These are phyloP conservation scores for Prunella fulvescens DNA, from an alignment of 2,113 vertebrate genomes.

Conservation along the genomic window DNA sequence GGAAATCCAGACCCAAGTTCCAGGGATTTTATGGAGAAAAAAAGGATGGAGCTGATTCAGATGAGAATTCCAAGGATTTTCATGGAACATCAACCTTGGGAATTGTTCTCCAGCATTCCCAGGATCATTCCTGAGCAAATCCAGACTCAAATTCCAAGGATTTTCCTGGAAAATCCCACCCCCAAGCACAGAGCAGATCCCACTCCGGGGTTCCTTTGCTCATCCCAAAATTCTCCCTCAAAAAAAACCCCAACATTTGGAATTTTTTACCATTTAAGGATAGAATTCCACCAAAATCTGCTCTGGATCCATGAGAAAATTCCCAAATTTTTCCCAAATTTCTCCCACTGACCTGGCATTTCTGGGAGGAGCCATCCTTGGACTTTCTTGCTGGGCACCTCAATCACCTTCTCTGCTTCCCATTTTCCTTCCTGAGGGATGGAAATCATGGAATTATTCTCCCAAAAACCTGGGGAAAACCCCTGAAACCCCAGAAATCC, in stretches of 20 bases:
- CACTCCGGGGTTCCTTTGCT: not conserved
- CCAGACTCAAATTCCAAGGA: not conserved
- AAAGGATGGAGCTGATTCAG: no score
- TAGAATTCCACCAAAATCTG: not conserved
- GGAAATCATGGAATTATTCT: not conserved
- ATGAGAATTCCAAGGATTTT: no score
- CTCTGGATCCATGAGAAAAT: not conserved
- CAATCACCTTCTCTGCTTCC: not conserved
- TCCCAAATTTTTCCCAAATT: not conserved
- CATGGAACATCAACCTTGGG: no score
- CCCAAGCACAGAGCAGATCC: not conserved
- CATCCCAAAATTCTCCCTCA: not conserved
- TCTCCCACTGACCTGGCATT: not conserved
- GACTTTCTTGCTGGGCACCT: not conserved
- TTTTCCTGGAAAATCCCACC: not conserved
- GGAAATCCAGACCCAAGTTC: not conserved
- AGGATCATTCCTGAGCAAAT: no score
- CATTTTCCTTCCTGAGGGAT: not conserved
- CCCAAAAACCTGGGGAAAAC: not conserved
- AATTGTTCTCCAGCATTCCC: no score
- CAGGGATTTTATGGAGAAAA: not conserved
- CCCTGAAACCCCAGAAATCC: fast-evolving
- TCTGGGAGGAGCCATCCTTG: not conserved
- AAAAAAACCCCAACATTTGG: not conserved
- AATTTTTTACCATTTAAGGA: not conserved